Evolutionary conservation across 2,888 invertebrate species (phyloP), one percentile per base, ranked within the genome.

Genomic region (Drosophila merina): DNA sequence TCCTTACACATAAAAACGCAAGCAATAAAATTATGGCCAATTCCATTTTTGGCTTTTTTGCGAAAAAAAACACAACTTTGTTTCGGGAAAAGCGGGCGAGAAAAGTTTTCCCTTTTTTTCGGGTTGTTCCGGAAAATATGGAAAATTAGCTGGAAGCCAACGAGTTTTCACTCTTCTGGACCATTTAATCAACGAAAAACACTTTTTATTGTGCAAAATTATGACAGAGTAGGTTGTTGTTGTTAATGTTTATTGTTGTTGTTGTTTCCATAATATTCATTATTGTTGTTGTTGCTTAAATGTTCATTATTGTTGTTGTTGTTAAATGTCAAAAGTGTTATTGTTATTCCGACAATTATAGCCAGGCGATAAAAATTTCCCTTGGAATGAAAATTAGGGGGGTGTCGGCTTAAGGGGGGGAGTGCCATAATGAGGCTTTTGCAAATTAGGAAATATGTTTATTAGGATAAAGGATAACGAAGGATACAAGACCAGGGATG

Each of bases 121-220:
- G 45, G 14, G 14, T 14, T 14, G 14, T 14, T 14, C 14, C 14
- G 14, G 14, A 14, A 70, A 49, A 57, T 31, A 56, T 63, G 72
- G 74, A 49, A 72, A 72, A 73, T 72, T 72, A 72, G 72, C 69
- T 72, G 72, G 50, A 10, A 30, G 4, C 2, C 26, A 28, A 6
- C 3, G 28, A 6, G 10, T 30, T 26, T 20, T 57, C 57, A 54
- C 64, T 67, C 74, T 68, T 55, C 59, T 52, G 74, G 57, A 66
- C 77, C 81, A 86, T 84, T 84, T 84, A 84, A 84, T 88, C 88
- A 84, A 84, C 77, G 76, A 84, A 86, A 84, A 28, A 84, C 86
- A 79, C 83, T 88, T 84, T 88, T 84, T 88, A 84, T 88, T 88
- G 86, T 88, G 73, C 56, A 76, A 74, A 86, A 86, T 84, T 86